These are phyloP conservation scores for Smithornis capensis DNA, from an alignment of 2,113 vertebrate genomes.

Conservation along the genomic window DNA sequence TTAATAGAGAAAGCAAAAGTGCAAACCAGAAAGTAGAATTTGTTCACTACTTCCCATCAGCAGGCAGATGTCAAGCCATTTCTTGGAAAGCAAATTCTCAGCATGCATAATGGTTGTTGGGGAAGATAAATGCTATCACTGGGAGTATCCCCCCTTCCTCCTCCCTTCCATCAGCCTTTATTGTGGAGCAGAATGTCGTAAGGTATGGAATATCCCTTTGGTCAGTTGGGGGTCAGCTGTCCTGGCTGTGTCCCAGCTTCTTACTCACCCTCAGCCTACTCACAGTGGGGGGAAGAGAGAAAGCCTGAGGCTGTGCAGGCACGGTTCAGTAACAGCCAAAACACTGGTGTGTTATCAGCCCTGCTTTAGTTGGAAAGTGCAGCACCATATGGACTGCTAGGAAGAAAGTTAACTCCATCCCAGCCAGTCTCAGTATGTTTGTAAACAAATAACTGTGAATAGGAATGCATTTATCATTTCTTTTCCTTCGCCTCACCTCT, in stretches of 20 bases:
- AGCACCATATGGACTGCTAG: background rate
- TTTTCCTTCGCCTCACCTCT: background rate
- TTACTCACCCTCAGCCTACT: background rate
- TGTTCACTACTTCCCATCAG: background rate
- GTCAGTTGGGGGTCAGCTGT: background rate
- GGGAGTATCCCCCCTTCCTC: background rate
- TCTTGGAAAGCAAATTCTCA: background rate
- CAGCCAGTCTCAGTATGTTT: background rate
- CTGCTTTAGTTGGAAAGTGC: background rate
- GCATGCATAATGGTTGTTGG: background rate
- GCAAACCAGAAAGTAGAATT: background rate
- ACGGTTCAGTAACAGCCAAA: background rate
- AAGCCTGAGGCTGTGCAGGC: background rate
- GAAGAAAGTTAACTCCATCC: background rate
- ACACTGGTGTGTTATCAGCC: background rate
- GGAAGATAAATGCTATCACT: background rate
- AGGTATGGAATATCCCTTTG: background rate
- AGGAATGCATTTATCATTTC: background rate
- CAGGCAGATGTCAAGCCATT: background rate
- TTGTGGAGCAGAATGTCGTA: background rate
- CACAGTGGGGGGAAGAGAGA: background rate
- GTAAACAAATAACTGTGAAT: background rate
- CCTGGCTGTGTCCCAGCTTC: background rate
- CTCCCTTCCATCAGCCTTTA: background rate
- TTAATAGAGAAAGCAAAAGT: background rate